phyloP scores from a whole-genome alignment of 2,888 invertebrate species.

The Acrobasis repandana region DNA sequence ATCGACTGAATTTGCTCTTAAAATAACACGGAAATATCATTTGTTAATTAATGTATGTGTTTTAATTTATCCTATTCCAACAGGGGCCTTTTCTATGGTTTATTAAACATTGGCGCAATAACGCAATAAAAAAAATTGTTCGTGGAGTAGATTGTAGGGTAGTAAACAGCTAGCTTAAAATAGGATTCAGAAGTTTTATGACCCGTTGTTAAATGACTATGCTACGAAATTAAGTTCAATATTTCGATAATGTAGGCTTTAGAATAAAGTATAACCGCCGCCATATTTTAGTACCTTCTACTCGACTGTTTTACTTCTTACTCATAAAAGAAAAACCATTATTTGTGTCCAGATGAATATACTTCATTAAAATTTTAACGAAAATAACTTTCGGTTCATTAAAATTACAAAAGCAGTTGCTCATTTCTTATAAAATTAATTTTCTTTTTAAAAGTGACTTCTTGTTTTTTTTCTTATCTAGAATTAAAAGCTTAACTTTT shows the following conservation, averaged over 20 bases:
- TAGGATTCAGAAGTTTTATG: conserved; percentile 5
- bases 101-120: not conserved
- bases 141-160: not conserved
- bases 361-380: too few species aligned
- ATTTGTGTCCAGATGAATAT: too few species aligned
- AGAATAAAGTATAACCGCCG: not conserved
- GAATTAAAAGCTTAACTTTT: too few species aligned
- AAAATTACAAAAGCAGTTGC: too few species aligned
- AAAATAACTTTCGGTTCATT: too few species aligned
- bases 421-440: too few species aligned
- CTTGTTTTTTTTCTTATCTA: too few species aligned
- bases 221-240: not conserved
- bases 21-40: too few species aligned
- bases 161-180: conserved; percentile 11
- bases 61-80: not conserved
- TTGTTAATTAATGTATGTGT: not conserved
- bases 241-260: not conserved
- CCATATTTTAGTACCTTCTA: not conserved
- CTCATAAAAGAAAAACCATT: too few species aligned
- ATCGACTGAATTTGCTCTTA: too few species aligned
- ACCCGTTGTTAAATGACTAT: not conserved
- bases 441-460: too few species aligned
- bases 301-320: too few species aligned
- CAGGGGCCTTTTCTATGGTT: conserved; percentile 12
- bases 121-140: not conserved